phyloP scores from a whole-genome alignment of 2,797 vertebrate genomes.

The Avahi laniger region DNA sequence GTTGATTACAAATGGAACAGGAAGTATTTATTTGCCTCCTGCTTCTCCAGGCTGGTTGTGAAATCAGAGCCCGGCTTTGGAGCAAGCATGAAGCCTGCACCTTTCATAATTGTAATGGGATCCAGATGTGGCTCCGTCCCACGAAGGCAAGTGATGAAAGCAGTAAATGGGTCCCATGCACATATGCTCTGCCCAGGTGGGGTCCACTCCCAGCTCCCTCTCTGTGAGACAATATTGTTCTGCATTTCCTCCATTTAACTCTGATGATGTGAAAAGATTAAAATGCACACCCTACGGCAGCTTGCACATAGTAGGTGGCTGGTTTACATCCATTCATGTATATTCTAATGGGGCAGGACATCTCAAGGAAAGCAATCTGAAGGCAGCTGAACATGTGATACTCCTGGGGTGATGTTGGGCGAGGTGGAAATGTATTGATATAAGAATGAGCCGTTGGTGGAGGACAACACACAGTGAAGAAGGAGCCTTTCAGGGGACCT shows the following conservation, averaged over 20 bases:
- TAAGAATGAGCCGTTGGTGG: not conserved
- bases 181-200: slow-evolving; percentile 90
- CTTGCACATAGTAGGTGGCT: slow-evolving; percentile 67
- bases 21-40: slow-evolving; percentile 85
- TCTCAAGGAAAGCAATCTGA: not conserved
- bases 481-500: not conserved
- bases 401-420: not conserved
- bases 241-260: slow-evolving; percentile 72
- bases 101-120: slow-evolving; percentile 94
- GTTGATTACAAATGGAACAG: slow-evolving; percentile 86
- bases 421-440: not conserved
- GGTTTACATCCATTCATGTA: not conserved
- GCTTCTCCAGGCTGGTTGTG: slow-evolving; percentile 90
- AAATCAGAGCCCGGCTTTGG: slow-evolving; percentile 89
- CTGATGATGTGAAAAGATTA: slow-evolving; percentile 72
- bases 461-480: not conserved
- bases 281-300: not conserved
- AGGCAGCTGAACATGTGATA: not conserved
- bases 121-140: slow-evolving; percentile 93
- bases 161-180: slow-evolving; percentile 92
- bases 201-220: slow-evolving; percentile 89
- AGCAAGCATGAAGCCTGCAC: slow-evolving; percentile 91
- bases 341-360: not conserved
- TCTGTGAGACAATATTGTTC: slow-evolving; percentile 80
- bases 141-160: slow-evolving; percentile 97